A percentile compares a stretch with the other conserved stretches of the same genome.
phyloP scores from a whole-genome alignment of 2,113 vertebrate species.

The Phylloscopus trochilus region DNA sequence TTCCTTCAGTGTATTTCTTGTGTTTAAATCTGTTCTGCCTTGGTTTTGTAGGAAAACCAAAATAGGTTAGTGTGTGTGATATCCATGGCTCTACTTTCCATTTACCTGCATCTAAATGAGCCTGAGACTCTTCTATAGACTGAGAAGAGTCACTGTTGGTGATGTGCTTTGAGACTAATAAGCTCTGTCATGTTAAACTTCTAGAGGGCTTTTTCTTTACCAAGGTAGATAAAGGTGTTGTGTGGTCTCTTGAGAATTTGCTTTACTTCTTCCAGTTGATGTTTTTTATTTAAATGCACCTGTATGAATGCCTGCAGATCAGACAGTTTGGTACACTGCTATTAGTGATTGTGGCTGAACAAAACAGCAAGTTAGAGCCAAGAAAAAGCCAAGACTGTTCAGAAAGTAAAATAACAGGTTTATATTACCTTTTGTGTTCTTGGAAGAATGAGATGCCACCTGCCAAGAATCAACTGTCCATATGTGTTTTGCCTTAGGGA shows the following conservation, averaged over 20 bases:
- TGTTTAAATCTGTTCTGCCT: not conserved
- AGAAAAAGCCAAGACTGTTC: not conserved
- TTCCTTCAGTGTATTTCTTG: not conserved
- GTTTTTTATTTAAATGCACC: not conserved
- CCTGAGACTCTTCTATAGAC: not conserved
- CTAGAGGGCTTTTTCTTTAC: not conserved
- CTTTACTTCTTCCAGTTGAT: not conserved
- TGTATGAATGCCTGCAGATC: not conserved
- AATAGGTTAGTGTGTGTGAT: not conserved
- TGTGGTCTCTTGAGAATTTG: not conserved
- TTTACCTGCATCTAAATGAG: not conserved
- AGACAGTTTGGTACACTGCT: not conserved
- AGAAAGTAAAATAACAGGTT: not conserved
- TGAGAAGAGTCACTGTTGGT: not conserved
- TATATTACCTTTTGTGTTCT: not conserved
- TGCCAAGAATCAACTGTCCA: slow-evolving; percentile 2
- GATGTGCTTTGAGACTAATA: not conserved
- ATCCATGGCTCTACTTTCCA: not conserved
- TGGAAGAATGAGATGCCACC: not conserved
- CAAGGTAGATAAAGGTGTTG: not conserved
- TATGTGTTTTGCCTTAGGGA: slow-evolving; percentile 3
- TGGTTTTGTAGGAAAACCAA: not conserved
- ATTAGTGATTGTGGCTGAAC: not conserved
- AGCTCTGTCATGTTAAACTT: not conserved
- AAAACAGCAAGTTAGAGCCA: not conserved